Evolutionary conservation across 2,888 invertebrate species (phyloP), one percentile per base, ranked within the genome.

Genomic region (Frankliniella intonsa): DNA sequence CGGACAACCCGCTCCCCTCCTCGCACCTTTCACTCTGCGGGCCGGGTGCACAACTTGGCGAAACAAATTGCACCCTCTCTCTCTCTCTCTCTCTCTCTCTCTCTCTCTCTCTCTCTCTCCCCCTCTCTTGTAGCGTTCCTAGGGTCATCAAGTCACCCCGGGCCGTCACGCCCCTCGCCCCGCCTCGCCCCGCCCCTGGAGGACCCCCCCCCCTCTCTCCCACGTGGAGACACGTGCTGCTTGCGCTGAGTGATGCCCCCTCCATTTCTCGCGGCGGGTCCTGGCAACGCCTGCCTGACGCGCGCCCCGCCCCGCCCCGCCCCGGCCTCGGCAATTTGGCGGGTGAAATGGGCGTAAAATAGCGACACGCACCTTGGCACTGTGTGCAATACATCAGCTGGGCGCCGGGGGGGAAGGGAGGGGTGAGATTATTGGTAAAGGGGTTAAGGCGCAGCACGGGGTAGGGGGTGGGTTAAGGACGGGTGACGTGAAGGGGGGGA

Each of bases 311-410:
- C 38, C 38, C 38, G 38, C 38, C 55, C 17, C 5, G 55, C 19
- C 5, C 14, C 14, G 55, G 5, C 17, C 14, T 19, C 25, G 12
- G 69, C 69, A 76, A 76, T 76, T 76, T 76, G 69, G 69, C 69
- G 12, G 69, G 69, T 76, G 69, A 76, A 76, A 76, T 76, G 69
- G 69, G 69, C 69, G 69, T 76, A 76, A 76, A 76, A 76, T 76
- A 76, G 69, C 69, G 69, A 25, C 69, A 76, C 69, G 69, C 69
- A 76, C 69, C 69, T 76, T 76, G 25, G 22, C 69, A 76, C 69
- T 76, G 25, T 22, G 69, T 11, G 69, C 69, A 76, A 76, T 76
- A 76, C 69, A 76, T 76, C 69, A 76, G 25, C 69, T 25, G 12
- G 25, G 69, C 25, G 69, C 22, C 69, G 25, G 69, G 10, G 69